phyloP scores from a whole-genome alignment of 2,113 vertebrate species.

The Corythaixoides concolor region DNA sequence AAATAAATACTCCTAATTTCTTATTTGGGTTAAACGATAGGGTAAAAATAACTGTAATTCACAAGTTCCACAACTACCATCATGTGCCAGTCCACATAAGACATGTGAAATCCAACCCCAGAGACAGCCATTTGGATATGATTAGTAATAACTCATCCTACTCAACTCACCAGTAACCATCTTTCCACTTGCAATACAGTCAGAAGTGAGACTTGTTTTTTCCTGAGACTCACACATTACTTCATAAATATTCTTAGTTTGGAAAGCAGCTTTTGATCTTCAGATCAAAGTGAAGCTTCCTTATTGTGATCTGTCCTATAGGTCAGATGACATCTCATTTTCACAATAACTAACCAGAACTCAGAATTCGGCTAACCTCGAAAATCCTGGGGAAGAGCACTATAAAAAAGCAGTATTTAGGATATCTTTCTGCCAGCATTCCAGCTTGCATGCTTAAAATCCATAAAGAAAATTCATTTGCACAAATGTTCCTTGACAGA shows the following conservation, averaged over 20 bases:
- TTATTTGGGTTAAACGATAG: not conserved
- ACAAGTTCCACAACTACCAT: conserved; percentile 15
- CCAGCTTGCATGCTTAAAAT: conserved; percentile 33
- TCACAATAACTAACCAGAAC: not conserved
- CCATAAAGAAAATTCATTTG: conserved; percentile 63
- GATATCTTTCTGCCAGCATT: conserved; percentile 48
- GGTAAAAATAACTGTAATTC: conserved; percentile 56
- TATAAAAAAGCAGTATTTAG: not conserved
- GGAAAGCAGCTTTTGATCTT: conserved; percentile 25
- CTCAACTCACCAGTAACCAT: conserved; percentile 17
- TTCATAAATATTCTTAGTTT: not conserved
- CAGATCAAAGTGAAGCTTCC: conserved; percentile 36
- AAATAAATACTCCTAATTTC: not conserved
- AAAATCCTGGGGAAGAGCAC: not conserved
- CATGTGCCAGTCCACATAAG: conserved; percentile 30
- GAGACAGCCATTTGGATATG: conserved; percentile 24
- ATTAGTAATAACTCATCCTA: conserved; percentile 42
- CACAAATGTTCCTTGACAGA: conserved; percentile 64
- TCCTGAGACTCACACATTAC: not conserved
- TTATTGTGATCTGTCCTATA: conserved; percentile 22
- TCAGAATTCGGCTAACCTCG: not conserved
- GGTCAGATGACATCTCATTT: not conserved
- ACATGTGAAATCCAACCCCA: conserved; percentile 1
- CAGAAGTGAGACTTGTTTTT: not conserved
- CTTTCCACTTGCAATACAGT: not conserved